Conservation (phyloP, 30 jellyfish, hydroid and myxozoan species). For the Sanderia malayensis region DNA sequence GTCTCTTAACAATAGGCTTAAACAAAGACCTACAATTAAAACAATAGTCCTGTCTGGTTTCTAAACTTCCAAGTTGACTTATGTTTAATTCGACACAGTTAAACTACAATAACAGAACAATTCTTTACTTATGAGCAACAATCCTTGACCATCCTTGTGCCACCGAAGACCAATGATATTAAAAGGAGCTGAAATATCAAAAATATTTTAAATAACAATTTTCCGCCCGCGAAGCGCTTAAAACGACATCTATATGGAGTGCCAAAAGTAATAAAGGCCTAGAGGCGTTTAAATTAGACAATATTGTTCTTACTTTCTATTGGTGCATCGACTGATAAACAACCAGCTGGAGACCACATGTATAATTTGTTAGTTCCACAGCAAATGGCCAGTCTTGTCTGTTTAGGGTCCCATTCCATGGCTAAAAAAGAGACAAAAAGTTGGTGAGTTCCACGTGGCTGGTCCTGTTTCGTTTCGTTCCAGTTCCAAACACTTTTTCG, state of each 20-base stretch:
- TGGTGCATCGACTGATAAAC: constrained; percentile 94
- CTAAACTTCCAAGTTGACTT: too few relatives aligned
- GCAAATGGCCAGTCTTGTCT: constrained; percentile 90
- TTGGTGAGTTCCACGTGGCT: too few relatives aligned
- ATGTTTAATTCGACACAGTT: constrained; percentile 38
- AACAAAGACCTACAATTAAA: too few relatives aligned
- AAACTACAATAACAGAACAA: constrained; percentile 85
- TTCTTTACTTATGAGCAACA: constrained; percentile 69
- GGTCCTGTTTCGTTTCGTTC: too few relatives aligned
- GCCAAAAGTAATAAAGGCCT: too few relatives aligned
- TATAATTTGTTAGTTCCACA: constrained; percentile 83
- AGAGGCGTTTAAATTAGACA: too few relatives aligned
- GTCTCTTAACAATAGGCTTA: too few relatives aligned
- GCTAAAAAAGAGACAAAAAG: constrained; percentile 50
- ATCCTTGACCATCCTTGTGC: constrained; percentile 78
- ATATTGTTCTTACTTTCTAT: constrained; percentile 79
- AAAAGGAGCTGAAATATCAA: constrained; percentile 54
- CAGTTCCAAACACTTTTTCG: too few relatives aligned
- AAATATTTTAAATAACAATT: too few relatives aligned
- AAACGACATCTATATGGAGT: too few relatives aligned
- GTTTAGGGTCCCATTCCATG: constrained; percentile 93
- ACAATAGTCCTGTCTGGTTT: too few relatives aligned
- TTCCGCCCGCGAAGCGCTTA: too few relatives aligned
- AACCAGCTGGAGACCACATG: constrained; percentile 99
- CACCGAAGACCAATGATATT: constrained; percentile 73